Conservation (phyloP, 2,888 invertebrate genomes). For the Diaperis boleti region DNA sequence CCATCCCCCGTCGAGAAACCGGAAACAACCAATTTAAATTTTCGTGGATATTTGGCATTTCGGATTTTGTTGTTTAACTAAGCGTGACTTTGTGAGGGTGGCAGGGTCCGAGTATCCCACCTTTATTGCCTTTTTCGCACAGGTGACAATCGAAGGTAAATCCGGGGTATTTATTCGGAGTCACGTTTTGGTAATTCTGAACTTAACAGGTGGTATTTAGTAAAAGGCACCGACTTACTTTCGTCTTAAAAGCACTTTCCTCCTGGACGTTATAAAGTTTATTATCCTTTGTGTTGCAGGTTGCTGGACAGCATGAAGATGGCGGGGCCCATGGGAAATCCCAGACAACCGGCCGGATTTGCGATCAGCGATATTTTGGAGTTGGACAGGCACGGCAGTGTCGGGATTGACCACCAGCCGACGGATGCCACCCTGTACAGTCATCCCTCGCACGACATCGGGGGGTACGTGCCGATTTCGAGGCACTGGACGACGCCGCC, state of each 20-base stretch:
- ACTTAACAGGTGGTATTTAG: conserved; percentile 44
- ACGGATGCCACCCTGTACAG: conserved; percentile 58
- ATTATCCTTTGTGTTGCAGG: conserved; percentile 68
- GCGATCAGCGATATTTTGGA: conserved; percentile 95
- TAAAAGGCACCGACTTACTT: conserved; percentile 16
- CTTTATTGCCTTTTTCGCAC: conserved; percentile 46
- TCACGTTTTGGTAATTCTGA: conserved; percentile 64
- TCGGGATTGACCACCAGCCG: conserved; percentile 63
- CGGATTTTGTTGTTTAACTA: conserved; percentile 34
- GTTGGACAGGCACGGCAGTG: conserved; percentile 76
- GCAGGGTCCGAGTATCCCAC: conserved; percentile 47
- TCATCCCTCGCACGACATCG: conserved; percentile 53
- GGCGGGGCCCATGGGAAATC: conserved; percentile 70
- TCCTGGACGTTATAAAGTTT: neutral
- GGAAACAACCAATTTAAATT: conserved; percentile 33
- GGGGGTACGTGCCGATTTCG: conserved; percentile 53
- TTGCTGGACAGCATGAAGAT: conserved; percentile 86
- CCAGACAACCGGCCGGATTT: conserved; percentile 82
- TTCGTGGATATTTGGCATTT: conserved; percentile 28
- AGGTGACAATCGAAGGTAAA: conserved; percentile 62
- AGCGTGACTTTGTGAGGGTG: conserved; percentile 43
- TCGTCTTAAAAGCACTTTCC: neutral
- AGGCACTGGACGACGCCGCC: conserved; percentile 59
- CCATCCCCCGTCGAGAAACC: conserved; percentile 15
- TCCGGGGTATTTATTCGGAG: conserved; percentile 59